Evolutionary conservation across 2,888 invertebrate genomes (phyloP), one percentile per base, ranked within the genome.

Genomic region (Heliothis peltigera): DNA sequence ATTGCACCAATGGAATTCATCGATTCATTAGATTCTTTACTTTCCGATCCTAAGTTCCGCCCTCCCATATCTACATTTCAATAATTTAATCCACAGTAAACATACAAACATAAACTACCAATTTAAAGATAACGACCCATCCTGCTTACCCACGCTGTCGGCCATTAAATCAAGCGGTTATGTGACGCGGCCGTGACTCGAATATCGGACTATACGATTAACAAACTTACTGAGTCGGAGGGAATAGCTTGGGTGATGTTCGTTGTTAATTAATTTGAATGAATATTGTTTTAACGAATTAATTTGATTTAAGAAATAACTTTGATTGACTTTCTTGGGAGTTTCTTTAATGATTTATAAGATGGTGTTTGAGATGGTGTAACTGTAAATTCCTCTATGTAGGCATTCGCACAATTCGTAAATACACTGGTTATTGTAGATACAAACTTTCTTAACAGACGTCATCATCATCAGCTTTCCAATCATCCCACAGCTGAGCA

Each of bases 81-180:
- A 17, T 15, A 2, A 7, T 15, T 10, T 15, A 19, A 18, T 28
- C 25, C 15, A 8, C 8, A 1, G 5, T n/a, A 28, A 10, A 5
- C 12, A 46, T n/a, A 63, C 39, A 19, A 15, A 28, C 21, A 54
- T n/a, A 47, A 22, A 12, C 44, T 25, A 21, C 53, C 22, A 61
- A 51, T 47, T 61, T 58, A 53, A 56, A 56, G 35, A 42, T 58
- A 42, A 35, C 55, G 18, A 46, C 52, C 70, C 55, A 73, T 68
- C 47, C 49, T 43, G 52, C 48, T 71, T 78, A 80, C 83, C 81
- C 81, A 82, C 82, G 80, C 74, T 71, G 71, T 58, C 51, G 35
- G 62, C 52, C 54, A 74, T 49, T 84, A 80, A 83, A 84, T 85
- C 81, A 83, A 73, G 64, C 64, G 61, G 78, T 78, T 72, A 69